Evolutionary conservation across 2,113 vertebrate genomes (phyloP).

Genomic region (Psilopsiagon aurifrons): DNA sequence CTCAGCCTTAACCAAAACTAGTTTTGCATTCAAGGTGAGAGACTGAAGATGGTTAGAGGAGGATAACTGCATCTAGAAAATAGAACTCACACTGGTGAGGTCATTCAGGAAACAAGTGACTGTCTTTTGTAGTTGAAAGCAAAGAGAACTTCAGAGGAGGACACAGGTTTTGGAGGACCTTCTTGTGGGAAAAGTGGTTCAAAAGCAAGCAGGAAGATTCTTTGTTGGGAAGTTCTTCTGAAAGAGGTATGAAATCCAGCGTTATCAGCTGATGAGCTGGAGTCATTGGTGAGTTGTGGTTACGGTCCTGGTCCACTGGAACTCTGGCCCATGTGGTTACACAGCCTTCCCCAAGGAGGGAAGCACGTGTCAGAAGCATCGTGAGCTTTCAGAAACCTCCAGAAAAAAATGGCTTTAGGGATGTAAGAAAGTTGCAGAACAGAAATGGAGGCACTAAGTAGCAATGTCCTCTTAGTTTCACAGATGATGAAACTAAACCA

Average conservation of each 20-base stretch:
- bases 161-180: background rate
- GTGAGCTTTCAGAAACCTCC: background rate
- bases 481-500: slow-evolving; percentile 12
- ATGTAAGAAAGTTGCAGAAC: background rate
- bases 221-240: background rate
- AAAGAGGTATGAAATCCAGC: background rate
- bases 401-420: background rate
- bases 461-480: background rate
- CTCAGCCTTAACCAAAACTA: background rate
- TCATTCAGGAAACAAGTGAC: background rate
- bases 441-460: background rate
- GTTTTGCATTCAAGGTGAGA: background rate
- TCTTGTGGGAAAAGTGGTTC: background rate
- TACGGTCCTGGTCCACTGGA: background rate
- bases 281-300: background rate
- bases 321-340: background rate
- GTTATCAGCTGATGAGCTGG: background rate
- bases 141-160: background rate
- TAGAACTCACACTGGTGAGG: background rate
- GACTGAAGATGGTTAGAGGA: background rate
- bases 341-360: background rate
- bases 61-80: background rate
- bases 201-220: background rate
- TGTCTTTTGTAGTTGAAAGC: background rate
- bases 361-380: background rate